These are phyloP conservation scores for Diaprepes abbreviatus DNA, from an alignment of 2,888 invertebrate species.

Conservation along the genomic window DNA sequence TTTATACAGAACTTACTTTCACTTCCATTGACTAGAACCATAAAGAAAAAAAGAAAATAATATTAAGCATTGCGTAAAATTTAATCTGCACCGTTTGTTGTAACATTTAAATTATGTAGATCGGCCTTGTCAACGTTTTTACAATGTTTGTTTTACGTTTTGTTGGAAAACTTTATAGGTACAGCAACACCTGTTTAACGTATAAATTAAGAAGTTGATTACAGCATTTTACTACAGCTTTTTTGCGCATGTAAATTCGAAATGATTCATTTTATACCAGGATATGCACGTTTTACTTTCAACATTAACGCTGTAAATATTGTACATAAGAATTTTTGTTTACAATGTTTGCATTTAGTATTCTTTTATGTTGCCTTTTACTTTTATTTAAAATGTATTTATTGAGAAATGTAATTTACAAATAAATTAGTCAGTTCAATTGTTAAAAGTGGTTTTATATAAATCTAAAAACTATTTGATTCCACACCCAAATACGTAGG, in stretches of 20 bases:
- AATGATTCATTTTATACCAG: constrained; percentile 17
- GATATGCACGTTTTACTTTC: constrained; percentile 11
- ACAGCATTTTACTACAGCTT: constrained; percentile 17
- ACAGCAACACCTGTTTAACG: constrained; percentile 29
- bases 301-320: background rate
- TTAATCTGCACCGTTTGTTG: constrained; percentile 22
- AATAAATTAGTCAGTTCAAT: too few species aligned
- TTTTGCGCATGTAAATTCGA: constrained; percentile 14
- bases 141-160: constrained; percentile 29
- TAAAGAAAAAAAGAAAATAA: constrained; percentile 21
- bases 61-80: constrained; percentile 18
- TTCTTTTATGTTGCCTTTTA: too few species aligned
- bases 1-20: constrained; percentile 20
- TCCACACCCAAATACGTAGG: too few species aligned
- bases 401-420: too few species aligned
- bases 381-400: too few species aligned
- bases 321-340: background rate
- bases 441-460: too few species aligned
- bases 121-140: constrained; percentile 32
- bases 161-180: constrained; percentile 27
- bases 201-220: constrained; percentile 34
- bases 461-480: too few species aligned
- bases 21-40: constrained; percentile 21
- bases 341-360: background rate
- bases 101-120: constrained; percentile 34